These are phyloP conservation scores for Gavialis gangeticus DNA, from an alignment of 2,113 vertebrate species.

Conservation along the genomic window DNA sequence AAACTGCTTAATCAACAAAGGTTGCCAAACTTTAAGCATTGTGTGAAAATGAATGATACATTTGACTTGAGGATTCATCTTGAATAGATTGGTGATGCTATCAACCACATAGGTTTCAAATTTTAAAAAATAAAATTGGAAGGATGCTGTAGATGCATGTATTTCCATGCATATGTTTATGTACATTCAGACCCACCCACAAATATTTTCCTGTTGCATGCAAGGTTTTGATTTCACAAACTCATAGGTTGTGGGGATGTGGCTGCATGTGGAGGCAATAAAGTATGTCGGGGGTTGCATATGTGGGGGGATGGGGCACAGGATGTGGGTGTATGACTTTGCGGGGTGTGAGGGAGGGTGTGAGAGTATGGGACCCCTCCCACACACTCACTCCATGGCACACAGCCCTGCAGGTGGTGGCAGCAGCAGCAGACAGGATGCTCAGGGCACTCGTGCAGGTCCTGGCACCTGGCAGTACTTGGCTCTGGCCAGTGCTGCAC, in stretches of 20 bases:
- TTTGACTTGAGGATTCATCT: constrained; percentile 60
- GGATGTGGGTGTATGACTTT: not conserved
- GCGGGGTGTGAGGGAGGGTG: not conserved
- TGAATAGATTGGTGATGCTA: constrained; percentile 28
- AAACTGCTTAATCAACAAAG: constrained; percentile 65
- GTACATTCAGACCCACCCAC: not conserved
- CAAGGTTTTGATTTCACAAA: constrained; percentile 19
- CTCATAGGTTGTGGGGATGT: not conserved
- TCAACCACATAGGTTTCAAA: not conserved
- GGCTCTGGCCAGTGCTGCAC: no score
- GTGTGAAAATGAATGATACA: not conserved
- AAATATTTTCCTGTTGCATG: not conserved
- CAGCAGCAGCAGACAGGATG: no score
- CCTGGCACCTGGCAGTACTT: no score
- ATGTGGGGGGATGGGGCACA: not conserved
- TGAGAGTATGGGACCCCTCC: fast-evolving
- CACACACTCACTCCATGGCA: no score
- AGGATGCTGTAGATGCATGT: not conserved
- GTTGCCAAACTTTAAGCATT: constrained; percentile 21
- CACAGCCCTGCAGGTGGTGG: no score
- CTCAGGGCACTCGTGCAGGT: no score
- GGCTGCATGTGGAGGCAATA: no score
- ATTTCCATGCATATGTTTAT: constrained; percentile 20
- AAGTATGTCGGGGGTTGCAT: fast-evolving
- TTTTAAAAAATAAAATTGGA: not conserved